Percentiles rank a stretch among this genome's conserved stretches.
Evolutionary conservation across 2,797 vertebrate species (phyloP).

Genomic region (Sebastes hopkinsi): DNA sequence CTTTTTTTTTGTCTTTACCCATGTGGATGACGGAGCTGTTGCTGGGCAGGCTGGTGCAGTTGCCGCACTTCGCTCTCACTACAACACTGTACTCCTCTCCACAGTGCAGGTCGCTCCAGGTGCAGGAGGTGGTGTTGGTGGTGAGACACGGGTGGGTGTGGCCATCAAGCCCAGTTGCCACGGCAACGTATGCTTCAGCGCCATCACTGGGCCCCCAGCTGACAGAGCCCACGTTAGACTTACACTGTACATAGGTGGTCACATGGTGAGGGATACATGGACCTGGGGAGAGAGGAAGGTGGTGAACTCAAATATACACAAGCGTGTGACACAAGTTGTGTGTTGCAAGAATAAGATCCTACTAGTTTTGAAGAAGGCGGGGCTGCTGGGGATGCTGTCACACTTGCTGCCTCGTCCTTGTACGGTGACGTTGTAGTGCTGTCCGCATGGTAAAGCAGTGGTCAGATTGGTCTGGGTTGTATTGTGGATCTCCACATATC

Average conservation of each 20-base stretch:
- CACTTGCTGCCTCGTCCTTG: slow-evolving; percentile 58
- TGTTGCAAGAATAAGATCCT: not conserved
- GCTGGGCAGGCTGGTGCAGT: slow-evolving; percentile 70
- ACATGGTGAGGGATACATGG: slow-evolving; percentile 71
- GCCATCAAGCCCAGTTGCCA: slow-evolving; percentile 61
- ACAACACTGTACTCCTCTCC: slow-evolving; percentile 72
- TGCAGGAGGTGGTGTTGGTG: slow-evolving; percentile 66
- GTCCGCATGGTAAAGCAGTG: slow-evolving; percentile 71
- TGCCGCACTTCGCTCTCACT: slow-evolving; percentile 64
- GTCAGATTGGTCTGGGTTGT: slow-evolving; percentile 51
- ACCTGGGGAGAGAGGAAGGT: slow-evolving; percentile 43
- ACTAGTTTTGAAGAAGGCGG: slow-evolving; percentile 68
- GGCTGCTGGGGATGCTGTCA: slow-evolving; percentile 58
- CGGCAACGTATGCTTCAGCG: slow-evolving; percentile 57
- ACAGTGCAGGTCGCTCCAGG: slow-evolving; percentile 74
- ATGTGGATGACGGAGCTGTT: slow-evolving; percentile 66
- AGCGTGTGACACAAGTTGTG: not conserved
- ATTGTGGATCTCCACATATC: slow-evolving; percentile 44
- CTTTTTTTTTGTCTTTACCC: slow-evolving; percentile 30
- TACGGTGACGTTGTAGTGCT: slow-evolving; percentile 73
- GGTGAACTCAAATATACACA: not conserved
- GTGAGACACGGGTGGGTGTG: slow-evolving; percentile 61
- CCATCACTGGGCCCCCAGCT: slow-evolving; percentile 74
- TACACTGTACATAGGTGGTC: slow-evolving; percentile 53
- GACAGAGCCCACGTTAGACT: slow-evolving; percentile 54